A percentile compares a stretch with the other conserved stretches of the same genome.
Evolutionary conservation across 2,797 vertebrate species (phyloP).

Genomic region (Capromys pilorides): DNA sequence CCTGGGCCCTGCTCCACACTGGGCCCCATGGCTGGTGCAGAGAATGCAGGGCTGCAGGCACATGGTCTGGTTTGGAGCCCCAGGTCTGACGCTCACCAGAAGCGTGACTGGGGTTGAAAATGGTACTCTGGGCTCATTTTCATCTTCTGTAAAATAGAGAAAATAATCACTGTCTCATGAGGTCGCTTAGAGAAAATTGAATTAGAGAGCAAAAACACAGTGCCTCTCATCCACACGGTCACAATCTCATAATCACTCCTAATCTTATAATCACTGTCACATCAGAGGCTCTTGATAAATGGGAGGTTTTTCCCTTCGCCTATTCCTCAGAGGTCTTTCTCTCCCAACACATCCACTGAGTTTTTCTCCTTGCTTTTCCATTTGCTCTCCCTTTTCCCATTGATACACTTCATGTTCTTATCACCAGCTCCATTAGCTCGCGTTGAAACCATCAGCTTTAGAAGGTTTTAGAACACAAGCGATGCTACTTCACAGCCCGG

Average conservation of each 20-base stretch:
- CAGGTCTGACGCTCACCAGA: not conserved
- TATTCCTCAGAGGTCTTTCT: not conserved
- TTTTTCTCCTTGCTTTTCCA: constrained; percentile 26
- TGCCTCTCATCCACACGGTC: constrained; percentile 44
- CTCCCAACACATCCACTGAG: not conserved
- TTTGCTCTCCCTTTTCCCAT: constrained; percentile 2
- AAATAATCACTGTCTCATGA: constrained; percentile 24
- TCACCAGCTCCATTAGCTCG: not conserved
- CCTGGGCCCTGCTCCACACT: not conserved
- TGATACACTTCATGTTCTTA: not conserved
- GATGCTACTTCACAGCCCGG: not conserved
- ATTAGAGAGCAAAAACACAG: constrained; percentile 38
- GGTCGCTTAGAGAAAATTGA: constrained; percentile 56
- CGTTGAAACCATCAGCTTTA: constrained; percentile 11
- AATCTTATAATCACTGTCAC: not conserved
- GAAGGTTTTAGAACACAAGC: not conserved
- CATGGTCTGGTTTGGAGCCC: not conserved
- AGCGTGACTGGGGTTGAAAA: constrained; percentile 1
- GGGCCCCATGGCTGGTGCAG: not conserved
- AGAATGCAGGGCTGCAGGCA: not conserved
- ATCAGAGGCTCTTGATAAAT: not conserved
- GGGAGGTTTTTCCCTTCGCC: not conserved
- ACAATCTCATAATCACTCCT: not conserved
- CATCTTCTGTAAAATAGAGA: constrained; percentile 42
- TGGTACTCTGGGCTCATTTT: constrained; percentile 46